Evolutionary conservation across 2,888 invertebrate species (phyloP).

Genomic region (Argyresthia albistria): DNA sequence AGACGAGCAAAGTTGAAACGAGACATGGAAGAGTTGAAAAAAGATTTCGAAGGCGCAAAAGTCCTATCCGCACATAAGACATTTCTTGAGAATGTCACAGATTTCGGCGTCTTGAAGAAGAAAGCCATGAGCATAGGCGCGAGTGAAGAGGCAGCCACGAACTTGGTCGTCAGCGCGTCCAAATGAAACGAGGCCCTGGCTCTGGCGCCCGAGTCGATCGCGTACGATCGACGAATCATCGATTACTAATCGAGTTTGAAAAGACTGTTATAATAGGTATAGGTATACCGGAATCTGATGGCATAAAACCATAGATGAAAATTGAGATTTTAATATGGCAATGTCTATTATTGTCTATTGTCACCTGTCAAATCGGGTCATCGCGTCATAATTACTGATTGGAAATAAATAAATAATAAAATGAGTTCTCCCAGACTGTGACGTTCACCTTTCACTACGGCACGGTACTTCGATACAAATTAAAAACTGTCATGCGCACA

Average conservation of each 20-base stretch:
- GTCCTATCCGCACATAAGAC: constrained; percentile 90
- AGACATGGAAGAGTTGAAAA: constrained; percentile 97
- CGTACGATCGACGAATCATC: constrained; percentile 54
- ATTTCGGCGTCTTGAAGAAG: constrained; percentile 91
- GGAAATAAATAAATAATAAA: too few relatives aligned
- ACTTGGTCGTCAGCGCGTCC: constrained; percentile 70
- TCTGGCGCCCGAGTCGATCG: constrained; percentile 33
- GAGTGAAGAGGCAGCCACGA: constrained; percentile 76
- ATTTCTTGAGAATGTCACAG: constrained; percentile 93
- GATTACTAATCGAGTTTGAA: constrained; percentile 30
- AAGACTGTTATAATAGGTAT: constrained; percentile 10
- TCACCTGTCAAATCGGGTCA: too few relatives aligned
- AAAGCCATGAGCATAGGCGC: constrained; percentile 80
- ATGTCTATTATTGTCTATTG: too few relatives aligned
- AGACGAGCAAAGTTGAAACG: constrained; percentile 94
- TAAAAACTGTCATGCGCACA: too few relatives aligned
- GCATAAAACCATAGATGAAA: too few relatives aligned
- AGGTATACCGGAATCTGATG: too few relatives aligned
- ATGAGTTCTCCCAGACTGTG: too few relatives aligned
- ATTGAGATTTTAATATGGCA: too few relatives aligned
- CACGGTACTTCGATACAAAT: too few relatives aligned
- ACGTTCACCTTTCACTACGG: too few relatives aligned
- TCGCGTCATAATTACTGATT: too few relatives aligned
- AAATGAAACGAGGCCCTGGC: constrained; percentile 68
- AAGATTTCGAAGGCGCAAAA: constrained; percentile 96